phyloP scores from a whole-genome alignment of 1,140 invertebrate genomes.

The Periplaneta americana region DNA sequence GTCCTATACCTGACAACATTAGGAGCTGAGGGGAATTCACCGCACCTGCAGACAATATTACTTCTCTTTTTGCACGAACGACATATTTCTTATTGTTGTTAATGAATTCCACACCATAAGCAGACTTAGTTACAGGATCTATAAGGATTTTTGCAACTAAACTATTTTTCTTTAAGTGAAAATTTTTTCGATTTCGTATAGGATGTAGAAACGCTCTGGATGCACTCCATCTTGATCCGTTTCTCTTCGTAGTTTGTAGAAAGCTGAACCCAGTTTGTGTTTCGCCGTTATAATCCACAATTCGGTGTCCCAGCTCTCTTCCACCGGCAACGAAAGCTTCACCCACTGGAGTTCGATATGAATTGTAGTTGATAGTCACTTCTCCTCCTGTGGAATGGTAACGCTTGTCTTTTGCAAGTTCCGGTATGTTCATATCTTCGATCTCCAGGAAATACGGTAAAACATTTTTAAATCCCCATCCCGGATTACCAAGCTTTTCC shows the following conservation, averaged over 20 bases:
- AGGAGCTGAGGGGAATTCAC: conserved; percentile 88
- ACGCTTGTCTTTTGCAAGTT: conserved; percentile 24
- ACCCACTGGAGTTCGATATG: conserved; percentile 25
- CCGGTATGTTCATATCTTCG: conserved; percentile 26
- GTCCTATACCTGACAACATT: conserved; percentile 88
- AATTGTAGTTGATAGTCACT: conserved; percentile 30
- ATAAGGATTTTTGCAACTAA: conserved; percentile 39
- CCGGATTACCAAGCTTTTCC: conserved; percentile 47
- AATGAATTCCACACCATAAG: conserved; percentile 45
- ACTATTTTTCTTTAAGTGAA: conserved; percentile 41
- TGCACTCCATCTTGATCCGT: conserved; percentile 43
- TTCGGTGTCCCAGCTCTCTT: conserved; percentile 38
- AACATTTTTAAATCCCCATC: conserved; percentile 52
- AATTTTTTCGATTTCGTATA: conserved; percentile 38
- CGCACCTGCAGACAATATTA: conserved; percentile 78
- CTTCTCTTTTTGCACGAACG: conserved; percentile 48
- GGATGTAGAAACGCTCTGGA: conserved; percentile 44
- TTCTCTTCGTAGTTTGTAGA: conserved; percentile 40
- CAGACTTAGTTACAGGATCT: conserved; percentile 40
- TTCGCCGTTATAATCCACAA: conserved; percentile 34
- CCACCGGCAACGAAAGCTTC: conserved; percentile 40
- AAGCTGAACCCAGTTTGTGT: conserved; percentile 27
- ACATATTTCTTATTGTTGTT: conserved; percentile 31
- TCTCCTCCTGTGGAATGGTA: conserved; percentile 32
- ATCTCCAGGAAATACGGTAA: conserved; percentile 45